Base-by-base conservation (phyloP, 1,140 invertebrate species). In the Plectus sambesii region DNA sequence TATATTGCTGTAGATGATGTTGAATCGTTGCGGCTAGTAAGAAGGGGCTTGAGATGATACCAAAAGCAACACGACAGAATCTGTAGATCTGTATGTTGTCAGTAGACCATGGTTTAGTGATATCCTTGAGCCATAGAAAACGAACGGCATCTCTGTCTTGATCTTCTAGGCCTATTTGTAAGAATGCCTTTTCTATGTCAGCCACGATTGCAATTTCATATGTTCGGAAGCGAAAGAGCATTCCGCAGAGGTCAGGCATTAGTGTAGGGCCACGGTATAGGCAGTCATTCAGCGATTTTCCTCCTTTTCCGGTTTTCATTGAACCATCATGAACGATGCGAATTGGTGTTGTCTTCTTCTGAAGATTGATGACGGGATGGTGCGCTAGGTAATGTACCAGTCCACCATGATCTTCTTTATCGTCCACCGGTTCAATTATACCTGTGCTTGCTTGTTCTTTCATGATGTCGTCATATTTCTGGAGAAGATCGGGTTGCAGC, bases 371-470 rank as follows among this genome's bases (percentile, higher is more conserved):
- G 0, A 75, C 68, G 0, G 43, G 43, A 33, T 74, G 72, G 62
- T 75, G 73, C 4, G 73, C 70, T 5, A 75, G 64, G 70, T 75
- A 63, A 66, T n/a, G n/a, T n/a, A n/a, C n/a, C n/a, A n/a, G n/a
- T n/a, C n/a, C n/a, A n/a, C n/a, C n/a, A n/a, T n/a, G n/a, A n/a
- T n/a, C n/a, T n/a, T n/a, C n/a, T n/a, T n/a, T n/a, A n/a, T n/a
- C n/a, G n/a, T n/a, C n/a, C n/a, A n/a, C n/a, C n/a, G n/a, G n/a
- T n/a, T n/a, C n/a, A n/a, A n/a, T n/a, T n/a, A n/a, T n/a, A n/a
- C n/a, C n/a, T n/a, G n/a, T n/a, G n/a, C n/a, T n/a, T n/a, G n/a
- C n/a, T n/a, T n/a, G n/a, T n/a, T n/a, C n/a, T n/a, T n/a, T n/a
- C n/a, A n/a, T n/a, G n/a, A n/a, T n/a, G n/a, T n/a, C n/a, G n/a